phyloP scores from a whole-genome alignment of 1,140 invertebrate genomes.

The Coenobita brevimanus region DNA sequence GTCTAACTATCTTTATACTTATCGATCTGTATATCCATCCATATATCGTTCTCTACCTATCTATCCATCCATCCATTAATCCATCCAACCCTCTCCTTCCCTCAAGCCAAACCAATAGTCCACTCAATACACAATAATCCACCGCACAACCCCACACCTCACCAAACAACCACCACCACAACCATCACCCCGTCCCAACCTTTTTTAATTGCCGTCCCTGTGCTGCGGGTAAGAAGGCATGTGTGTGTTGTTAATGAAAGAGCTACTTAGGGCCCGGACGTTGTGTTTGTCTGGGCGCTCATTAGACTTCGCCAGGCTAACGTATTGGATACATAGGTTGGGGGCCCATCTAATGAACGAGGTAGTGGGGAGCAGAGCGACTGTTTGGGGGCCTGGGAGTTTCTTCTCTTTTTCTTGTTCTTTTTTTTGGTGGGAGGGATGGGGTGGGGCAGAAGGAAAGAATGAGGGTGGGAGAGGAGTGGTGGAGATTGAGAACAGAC shows the following conservation, averaged over 20 bases:
- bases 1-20: too few species aligned
- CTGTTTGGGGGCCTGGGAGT: neutral
- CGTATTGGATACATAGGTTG: slow-evolving; percentile 43
- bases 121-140: too few species aligned
- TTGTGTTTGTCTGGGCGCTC: slow-evolving; percentile 10
- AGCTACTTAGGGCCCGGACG: slow-evolving; percentile 31
- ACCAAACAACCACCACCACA: too few species aligned
- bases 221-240: slow-evolving; percentile 34
- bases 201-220: slow-evolving; percentile 20
- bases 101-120: too few species aligned
- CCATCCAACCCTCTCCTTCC: too few species aligned
- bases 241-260: slow-evolving; percentile 54
- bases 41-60: too few species aligned
- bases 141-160: too few species aligned
- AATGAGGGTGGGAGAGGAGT: neutral
- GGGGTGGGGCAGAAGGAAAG: neutral
- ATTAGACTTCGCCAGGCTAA: slow-evolving; percentile 14
- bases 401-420: too few species aligned
- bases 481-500: neutral
- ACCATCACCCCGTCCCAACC: too few species aligned
- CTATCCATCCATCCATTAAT: too few species aligned
- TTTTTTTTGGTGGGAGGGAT: too few species aligned
- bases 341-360: slow-evolving; percentile 38
- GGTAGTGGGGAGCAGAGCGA: slow-evolving; percentile 13
- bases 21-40: too few species aligned